Evolutionary conservation across 2,888 invertebrate species (phyloP).

Genomic region (Cactoblastis cactorum): DNA sequence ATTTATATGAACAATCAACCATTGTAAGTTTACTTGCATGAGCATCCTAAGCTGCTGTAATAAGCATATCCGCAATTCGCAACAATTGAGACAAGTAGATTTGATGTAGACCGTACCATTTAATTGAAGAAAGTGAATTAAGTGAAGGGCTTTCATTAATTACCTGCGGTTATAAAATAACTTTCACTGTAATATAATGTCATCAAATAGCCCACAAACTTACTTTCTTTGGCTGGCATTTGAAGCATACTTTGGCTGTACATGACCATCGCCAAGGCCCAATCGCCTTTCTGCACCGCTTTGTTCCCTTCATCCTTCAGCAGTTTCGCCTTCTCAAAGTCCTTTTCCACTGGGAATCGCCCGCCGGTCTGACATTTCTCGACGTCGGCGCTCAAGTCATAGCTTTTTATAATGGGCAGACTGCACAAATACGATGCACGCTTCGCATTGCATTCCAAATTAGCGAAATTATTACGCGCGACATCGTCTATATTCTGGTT

Average conservation of each 20-base stretch:
- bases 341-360: constrained; percentile 73
- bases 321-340: constrained; percentile 77
- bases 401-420: constrained; percentile 71
- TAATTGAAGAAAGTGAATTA: background rate
- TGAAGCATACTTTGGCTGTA: constrained; percentile 85
- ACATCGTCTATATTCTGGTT: constrained; percentile 75
- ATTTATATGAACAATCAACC: too few species aligned
- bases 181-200: constrained; percentile 24
- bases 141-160: constrained; percentile 9
- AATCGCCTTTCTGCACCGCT: constrained; percentile 85
- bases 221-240: constrained; percentile 84
- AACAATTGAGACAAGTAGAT: too few species aligned
- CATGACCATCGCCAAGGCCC: constrained; percentile 81
- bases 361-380: constrained; percentile 52
- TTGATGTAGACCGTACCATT: too few species aligned
- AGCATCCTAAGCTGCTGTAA: too few species aligned
- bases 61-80: too few species aligned
- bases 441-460: constrained; percentile 81
- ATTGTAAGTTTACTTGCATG: too few species aligned
- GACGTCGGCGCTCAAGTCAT: constrained; percentile 64
- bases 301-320: constrained; percentile 86
- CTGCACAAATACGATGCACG: constrained; percentile 81
- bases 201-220: constrained; percentile 31
- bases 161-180: constrained; percentile 6
- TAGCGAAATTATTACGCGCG: constrained; percentile 81